These are phyloP conservation scores for Aegypius monachus DNA, from an alignment of 2,113 vertebrate genomes.

Conservation along the genomic window DNA sequence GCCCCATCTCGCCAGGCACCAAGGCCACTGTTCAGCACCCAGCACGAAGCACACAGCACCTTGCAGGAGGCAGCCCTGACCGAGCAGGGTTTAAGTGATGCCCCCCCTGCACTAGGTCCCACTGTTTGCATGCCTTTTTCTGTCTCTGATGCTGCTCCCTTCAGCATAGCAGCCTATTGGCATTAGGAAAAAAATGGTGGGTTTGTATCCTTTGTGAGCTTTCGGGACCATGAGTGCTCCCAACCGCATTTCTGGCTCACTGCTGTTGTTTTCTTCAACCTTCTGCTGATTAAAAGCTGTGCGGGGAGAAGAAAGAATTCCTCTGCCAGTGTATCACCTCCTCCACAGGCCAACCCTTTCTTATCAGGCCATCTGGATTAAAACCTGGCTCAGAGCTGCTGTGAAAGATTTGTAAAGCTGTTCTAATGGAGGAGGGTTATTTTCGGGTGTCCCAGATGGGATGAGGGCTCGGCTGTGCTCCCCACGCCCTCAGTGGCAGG, in stretches of 20 bases:
- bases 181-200: background rate
- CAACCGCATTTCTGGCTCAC: background rate
- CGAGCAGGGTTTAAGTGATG: fast-evolving
- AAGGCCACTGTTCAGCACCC: background rate
- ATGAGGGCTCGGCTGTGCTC: background rate
- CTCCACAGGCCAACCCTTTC: background rate
- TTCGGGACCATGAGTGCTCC: background rate
- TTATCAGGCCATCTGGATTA: background rate
- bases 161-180: background rate
- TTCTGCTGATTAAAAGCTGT: background rate
- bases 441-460: background rate
- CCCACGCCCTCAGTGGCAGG: background rate
- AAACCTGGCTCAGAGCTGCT: background rate
- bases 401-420: background rate
- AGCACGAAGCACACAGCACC: background rate
- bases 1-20: background rate
- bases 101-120: fast-evolving
- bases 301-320: background rate
- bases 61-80: background rate
- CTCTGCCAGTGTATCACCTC: background rate
- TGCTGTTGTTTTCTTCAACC: background rate
- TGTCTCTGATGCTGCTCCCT: background rate
- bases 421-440: background rate
- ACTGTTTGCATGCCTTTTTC: background rate
- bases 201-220: background rate